phyloP scores from a whole-genome alignment of 2,888 invertebrate genomes.

The Dynastes tityus region DNA sequence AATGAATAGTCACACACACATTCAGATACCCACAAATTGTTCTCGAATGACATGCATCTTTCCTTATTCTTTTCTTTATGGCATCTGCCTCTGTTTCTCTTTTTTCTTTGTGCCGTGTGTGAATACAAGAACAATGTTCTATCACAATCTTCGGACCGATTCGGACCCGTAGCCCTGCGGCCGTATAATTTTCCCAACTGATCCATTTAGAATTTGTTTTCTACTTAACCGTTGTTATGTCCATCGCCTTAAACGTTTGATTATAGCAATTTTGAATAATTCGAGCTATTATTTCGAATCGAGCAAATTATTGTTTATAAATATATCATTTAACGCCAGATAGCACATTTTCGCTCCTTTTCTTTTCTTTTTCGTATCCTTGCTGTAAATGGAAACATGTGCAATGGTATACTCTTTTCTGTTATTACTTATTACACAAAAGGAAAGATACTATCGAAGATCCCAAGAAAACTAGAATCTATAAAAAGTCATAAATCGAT shows the following conservation, averaged over 20 bases:
- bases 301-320: conserved; percentile 68
- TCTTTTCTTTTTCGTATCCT: conserved; percentile 52
- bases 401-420: not conserved
- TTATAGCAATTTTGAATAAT: conserved; percentile 71
- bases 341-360: conserved; percentile 38
- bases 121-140: conserved; percentile 38
- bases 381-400: conserved; percentile 21
- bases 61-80: conserved; percentile 53
- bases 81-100: conserved; percentile 40
- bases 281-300: conserved; percentile 68
- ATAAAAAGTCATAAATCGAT: not conserved
- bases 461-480: not conserved
- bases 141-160: conserved; percentile 48
- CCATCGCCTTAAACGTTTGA: conserved; percentile 69
- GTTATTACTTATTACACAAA: conserved; percentile 15
- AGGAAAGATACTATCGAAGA: not conserved
- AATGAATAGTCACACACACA: conserved; percentile 72
- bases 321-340: conserved; percentile 68
- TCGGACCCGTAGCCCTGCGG: conserved; percentile 53
- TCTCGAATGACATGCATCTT: conserved; percentile 68
- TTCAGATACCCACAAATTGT: conserved; percentile 60
- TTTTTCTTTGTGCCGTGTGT: conserved; percentile 18
- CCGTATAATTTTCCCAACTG: conserved; percentile 66
- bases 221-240: conserved; percentile 68
- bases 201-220: conserved; percentile 70